These are phyloP conservation scores for Leucophenga varia DNA, from an alignment of 1,140 invertebrate species.

Conservation along the genomic window DNA sequence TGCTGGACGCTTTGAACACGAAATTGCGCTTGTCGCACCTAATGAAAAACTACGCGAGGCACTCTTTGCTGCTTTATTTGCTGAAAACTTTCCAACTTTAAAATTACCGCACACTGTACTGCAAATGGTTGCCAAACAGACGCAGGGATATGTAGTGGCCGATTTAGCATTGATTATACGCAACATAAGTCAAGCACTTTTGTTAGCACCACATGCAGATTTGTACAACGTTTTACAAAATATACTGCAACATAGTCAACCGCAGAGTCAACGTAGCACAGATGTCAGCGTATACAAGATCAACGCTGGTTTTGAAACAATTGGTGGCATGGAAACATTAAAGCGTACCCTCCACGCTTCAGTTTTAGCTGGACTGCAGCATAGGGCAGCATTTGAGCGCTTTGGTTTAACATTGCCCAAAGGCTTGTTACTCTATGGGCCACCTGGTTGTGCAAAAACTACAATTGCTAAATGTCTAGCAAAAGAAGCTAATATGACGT, in stretches of 20 bases:
- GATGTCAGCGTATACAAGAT: slow-evolving; percentile 59
- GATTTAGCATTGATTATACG: slow-evolving; percentile 35
- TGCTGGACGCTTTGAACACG: slow-evolving; percentile 52
- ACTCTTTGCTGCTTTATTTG: slow-evolving; percentile 18
- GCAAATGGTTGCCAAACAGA: slow-evolving; percentile 33
- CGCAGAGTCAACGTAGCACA: slow-evolving; percentile 61
- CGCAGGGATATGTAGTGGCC: slow-evolving; percentile 40
- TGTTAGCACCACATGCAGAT: background rate
- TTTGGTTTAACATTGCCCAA: slow-evolving; percentile 63
- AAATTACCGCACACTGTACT: slow-evolving; percentile 9
- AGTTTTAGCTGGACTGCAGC: slow-evolving; percentile 66
- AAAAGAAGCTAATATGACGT: slow-evolving; percentile 63
- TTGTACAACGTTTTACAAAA: slow-evolving; percentile 13
- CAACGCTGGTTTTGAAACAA: slow-evolving; percentile 60
- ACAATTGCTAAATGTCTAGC: slow-evolving; percentile 69
- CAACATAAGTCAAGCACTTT: slow-evolving; percentile 20
- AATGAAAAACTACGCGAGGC: slow-evolving; percentile 47
- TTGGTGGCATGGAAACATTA: slow-evolving; percentile 67
- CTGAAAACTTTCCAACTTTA: background rate
- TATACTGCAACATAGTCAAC: slow-evolving; percentile 14
- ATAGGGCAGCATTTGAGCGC: slow-evolving; percentile 63
- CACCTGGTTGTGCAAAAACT: slow-evolving; percentile 77
- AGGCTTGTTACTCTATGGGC: slow-evolving; percentile 71
- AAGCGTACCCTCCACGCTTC: slow-evolving; percentile 65
- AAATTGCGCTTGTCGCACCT: slow-evolving; percentile 64